These are phyloP conservation scores for Margaritifera margaritifera DNA, from an alignment of 2,888 invertebrate genomes.

Conservation along the genomic window DNA sequence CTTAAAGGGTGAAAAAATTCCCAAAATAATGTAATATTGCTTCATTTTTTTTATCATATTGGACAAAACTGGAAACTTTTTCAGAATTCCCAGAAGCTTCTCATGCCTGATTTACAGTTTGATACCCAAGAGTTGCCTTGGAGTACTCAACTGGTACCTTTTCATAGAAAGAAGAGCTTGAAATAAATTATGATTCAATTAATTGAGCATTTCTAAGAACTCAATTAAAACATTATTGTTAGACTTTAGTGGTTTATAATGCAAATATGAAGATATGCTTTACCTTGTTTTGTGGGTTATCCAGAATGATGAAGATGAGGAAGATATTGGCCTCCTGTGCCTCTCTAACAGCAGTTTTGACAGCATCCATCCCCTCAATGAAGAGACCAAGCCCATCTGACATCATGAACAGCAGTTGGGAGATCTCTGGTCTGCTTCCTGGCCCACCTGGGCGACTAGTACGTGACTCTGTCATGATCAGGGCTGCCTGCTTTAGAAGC, in stretches of 20 bases:
- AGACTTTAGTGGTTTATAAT: not conserved
- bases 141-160: no score
- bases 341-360: constrained; percentile 85
- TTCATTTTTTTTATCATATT: no score
- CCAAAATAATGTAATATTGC: no score
- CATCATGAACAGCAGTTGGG: constrained; percentile 91
- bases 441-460: constrained; percentile 45
- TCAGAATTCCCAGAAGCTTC: no score
- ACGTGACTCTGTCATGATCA: constrained; percentile 75
- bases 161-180: not conserved
- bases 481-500: constrained; percentile 85
- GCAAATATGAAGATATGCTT: constrained; percentile 40
- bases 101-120: no score
- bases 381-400: constrained; percentile 96
- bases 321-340: constrained; percentile 90
- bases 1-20: no score
- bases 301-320: constrained; percentile 94
- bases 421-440: constrained; percentile 53
- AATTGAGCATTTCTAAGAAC: not conserved
- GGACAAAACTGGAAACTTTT: no score
- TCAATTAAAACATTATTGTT: not conserved
- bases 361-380: constrained; percentile 84
- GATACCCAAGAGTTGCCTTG: no score
- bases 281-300: constrained; percentile 92
- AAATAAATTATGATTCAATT: not conserved